A percentile compares a stretch with the other conserved stretches of the same genome.
Evolutionary conservation across 2,888 invertebrate species (phyloP).

Genomic region (Caenorhabditis sp.): DNA sequence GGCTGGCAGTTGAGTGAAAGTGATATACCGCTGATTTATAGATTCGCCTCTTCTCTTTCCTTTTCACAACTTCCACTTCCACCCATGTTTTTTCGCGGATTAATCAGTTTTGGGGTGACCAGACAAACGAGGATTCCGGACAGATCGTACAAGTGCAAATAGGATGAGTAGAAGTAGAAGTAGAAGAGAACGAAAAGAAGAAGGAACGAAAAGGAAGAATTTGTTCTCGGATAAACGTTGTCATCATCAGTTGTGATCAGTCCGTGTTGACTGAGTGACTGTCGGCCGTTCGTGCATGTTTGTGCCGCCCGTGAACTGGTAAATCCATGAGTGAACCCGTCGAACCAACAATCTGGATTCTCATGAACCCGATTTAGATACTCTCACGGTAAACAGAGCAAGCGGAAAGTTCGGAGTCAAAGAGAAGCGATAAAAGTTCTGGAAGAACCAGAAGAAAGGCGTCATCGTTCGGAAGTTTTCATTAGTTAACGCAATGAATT

Average conservation of each 20-base stretch:
- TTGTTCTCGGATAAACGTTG: background rate
- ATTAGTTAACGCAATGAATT: too few relatives aligned
- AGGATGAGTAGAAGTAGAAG: background rate
- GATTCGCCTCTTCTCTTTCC: conserved; percentile 22
- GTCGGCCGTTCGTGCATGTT: conserved; percentile 42
- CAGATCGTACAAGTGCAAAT: too few relatives aligned
- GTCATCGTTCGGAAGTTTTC: too few relatives aligned
- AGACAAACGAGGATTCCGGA: too few relatives aligned
- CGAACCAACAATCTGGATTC: conserved; percentile 34
- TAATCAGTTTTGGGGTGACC: conserved; percentile 9
- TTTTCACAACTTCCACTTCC: conserved; percentile 15
- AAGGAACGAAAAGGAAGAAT: background rate
- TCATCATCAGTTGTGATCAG: conserved; percentile 1
- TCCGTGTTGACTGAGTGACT: conserved; percentile 40
- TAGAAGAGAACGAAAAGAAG: background rate
- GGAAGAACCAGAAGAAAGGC: too few relatives aligned
- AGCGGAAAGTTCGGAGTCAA: background rate
- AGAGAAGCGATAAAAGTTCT: too few relatives aligned
- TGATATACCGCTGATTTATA: conserved; percentile 54
- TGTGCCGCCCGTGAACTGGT: conserved; percentile 51
- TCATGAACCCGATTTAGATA: conserved; percentile 37
- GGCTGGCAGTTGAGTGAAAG: conserved; percentile 51
- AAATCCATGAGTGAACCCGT: conserved; percentile 35
- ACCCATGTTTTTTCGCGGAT: conserved; percentile 11
- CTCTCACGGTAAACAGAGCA: background rate